Evolutionary conservation across 2,888 invertebrate genomes (phyloP), one percentile per base, ranked within the genome.

Genomic region (Strigamia transsilvanica): DNA sequence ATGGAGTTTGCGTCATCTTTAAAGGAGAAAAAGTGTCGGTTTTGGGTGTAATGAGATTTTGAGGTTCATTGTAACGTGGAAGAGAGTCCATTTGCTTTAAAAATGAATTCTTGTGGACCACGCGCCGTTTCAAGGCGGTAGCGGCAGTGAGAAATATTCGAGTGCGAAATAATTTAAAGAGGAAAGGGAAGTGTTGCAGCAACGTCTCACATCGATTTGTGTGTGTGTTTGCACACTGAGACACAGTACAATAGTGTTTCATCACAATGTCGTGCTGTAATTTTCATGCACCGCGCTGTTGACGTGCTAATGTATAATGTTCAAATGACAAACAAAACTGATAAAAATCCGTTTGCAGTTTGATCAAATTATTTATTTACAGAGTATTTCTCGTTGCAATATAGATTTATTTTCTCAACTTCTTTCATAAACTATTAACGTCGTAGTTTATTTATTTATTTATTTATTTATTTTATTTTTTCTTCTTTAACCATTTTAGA

Each of bases 41-140:
- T 51, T 51, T 6, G 46, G 10, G n/a, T 18, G 51, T 51, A 51
- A 51, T 51, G 51, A 51, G 51, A 18, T 51, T 51, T 51, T 15
- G 51, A 51, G n/a, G 51, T 51, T 51, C 51, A 51, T 51, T 51
- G 51, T 51, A 51, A 51, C 51, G 51, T 51, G 51, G 51, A 51
- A 51, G 18, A 6, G 51, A 51, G 51, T 51, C 51, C 51, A 51
- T 51, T 51, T 51, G 51, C 51, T 51, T 51, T 51, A 51, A 51
- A 51, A 51, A 51, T 51, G 51, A 51, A 51, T 51, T 51, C 51
- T 51, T 51, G 51, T 51, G 51, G 51, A 51, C 51, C 51, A 51
- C 18, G 51, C n/a, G 51, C 51, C 51, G n/a, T 51, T 51, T 51
- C 51, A 51, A 51, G n/a, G 51, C 15, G 51, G 51, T n/a, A 51